phyloP scores from a whole-genome alignment of 2,888 invertebrate species.

The Athripsodes cinereus region DNA sequence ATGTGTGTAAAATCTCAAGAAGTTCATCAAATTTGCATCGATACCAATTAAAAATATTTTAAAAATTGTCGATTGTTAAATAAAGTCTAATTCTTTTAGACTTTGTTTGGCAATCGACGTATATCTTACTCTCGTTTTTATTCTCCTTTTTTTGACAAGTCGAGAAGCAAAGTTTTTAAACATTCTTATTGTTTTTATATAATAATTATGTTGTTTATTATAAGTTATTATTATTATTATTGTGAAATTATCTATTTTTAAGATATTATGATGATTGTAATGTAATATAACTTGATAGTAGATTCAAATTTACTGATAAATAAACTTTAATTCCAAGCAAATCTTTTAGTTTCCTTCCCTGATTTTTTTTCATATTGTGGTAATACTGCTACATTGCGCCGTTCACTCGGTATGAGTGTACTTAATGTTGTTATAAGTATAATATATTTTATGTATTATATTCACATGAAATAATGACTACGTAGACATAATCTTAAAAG shows the following conservation, averaged over 20 bases:
- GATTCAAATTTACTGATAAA: constrained; percentile 27
- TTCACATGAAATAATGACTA: no score
- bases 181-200: neutral
- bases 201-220: no score
- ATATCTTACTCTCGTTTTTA: neutral
- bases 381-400: no score
- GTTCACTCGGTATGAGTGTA: no score
- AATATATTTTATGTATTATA: no score
- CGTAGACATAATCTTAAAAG: no score
- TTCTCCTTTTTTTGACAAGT: neutral
- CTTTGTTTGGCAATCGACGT: neutral
- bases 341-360: constrained; percentile 13
- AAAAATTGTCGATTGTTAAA: no score
- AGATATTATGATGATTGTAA: constrained; percentile 21
- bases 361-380: neutral
- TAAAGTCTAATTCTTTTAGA: no score
- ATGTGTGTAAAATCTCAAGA: no score
- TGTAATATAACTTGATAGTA: constrained; percentile 25
- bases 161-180: constrained; percentile 11
- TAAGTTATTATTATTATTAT: neutral
- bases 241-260: neutral
- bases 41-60: no score
- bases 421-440: no score
- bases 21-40: no score
- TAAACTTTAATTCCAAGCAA: constrained; percentile 25